These are phyloP conservation scores for Simalia tracyae DNA, from an alignment of 2,797 vertebrate species.

Conservation along the genomic window DNA sequence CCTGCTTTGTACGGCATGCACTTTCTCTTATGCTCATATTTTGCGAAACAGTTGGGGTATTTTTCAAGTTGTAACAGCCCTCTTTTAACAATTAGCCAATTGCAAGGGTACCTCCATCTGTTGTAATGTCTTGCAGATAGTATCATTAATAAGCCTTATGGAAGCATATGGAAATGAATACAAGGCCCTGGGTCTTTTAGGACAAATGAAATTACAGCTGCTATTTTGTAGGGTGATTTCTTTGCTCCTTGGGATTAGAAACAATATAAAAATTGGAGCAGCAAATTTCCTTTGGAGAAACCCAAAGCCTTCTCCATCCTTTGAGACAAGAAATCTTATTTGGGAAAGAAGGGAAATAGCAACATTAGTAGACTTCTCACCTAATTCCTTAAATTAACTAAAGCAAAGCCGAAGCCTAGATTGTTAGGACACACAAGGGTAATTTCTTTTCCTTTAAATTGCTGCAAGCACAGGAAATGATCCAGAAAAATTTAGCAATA, in stretches of 20 bases:
- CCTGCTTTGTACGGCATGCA: neutral
- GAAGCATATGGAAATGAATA: neutral
- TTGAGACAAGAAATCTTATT: constrained; percentile 8
- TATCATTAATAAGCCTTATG: neutral
- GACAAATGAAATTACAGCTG: neutral
- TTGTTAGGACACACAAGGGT: neutral
- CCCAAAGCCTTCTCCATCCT: neutral
- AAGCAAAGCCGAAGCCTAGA: neutral
- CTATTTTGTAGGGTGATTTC: neutral
- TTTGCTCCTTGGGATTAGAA: neutral
- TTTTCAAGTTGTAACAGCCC: neutral
- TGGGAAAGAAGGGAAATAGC: constrained; percentile 7
- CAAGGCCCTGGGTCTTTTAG: neutral
- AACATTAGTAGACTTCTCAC: neutral
- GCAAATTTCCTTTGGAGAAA: neutral
- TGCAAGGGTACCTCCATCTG: neutral
- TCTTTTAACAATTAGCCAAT: neutral
- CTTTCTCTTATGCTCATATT: neutral
- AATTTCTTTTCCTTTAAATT: neutral
- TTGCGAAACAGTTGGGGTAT: neutral
- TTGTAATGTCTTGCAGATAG: neutral
- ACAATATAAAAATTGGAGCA: neutral
- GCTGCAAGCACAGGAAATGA: constrained; percentile 8
- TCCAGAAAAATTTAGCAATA: neutral
- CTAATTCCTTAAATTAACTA: constrained; percentile 19